A percentile compares a stretch with the other conserved stretches of the same genome.
These are phyloP conservation scores for Babylonia areolata DNA, from an alignment of 1,140 invertebrate species.

Conservation along the genomic window DNA sequence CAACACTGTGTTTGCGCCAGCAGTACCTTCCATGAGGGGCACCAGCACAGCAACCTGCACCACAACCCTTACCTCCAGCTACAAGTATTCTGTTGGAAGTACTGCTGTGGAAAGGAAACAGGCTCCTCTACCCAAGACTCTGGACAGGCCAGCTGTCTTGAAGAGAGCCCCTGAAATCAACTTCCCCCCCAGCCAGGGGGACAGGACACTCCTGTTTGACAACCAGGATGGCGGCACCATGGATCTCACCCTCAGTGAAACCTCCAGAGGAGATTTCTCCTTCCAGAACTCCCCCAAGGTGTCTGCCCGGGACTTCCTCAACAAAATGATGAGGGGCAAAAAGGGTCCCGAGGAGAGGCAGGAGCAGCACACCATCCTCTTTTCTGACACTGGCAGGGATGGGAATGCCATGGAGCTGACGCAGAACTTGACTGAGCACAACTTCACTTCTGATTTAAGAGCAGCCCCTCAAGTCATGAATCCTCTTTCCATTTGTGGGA, in stretches of 20 bases:
- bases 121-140: neutral
- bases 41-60: neutral
- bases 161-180: neutral
- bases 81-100: neutral
- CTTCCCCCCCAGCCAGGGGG: neutral
- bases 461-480: neutral
- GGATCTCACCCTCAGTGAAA: constrained; percentile 11
- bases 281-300: neutral
- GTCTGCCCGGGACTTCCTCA: constrained; percentile 3
- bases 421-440: neutral
- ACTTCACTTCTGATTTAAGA: neutral
- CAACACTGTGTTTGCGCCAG: neutral
- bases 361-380: neutral
- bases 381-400: neutral
- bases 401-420: constrained; percentile 10
- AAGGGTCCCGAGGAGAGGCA: neutral
- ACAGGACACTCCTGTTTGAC: neutral
- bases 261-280: neutral
- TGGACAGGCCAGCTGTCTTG: neutral
- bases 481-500: neutral
- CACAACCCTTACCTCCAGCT: neutral
- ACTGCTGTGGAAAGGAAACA: neutral
- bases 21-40: neutral
- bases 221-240: constrained; percentile 16
- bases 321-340: neutral